Base-by-base conservation (phyloP, 2,113 vertebrate species). In the Catagonus wagneri region DNA sequence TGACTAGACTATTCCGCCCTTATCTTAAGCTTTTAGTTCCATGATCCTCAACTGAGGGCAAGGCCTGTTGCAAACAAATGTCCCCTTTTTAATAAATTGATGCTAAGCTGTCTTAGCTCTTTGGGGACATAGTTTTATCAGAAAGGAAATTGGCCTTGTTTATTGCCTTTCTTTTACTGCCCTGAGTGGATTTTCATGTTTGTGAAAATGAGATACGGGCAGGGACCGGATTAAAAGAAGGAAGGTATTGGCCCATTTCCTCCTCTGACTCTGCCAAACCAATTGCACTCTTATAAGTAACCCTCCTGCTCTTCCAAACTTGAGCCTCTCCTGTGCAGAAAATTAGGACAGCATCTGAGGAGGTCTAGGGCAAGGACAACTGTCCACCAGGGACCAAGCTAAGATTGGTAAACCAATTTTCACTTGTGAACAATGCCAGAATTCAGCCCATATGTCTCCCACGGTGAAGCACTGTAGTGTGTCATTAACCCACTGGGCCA, bases 381-480 rank as follows among this genome's bases (percentile, higher is more conserved):
- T 92, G 66, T 98, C 97, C 95, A 95, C 93, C 68, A 83, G 96
- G 86, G 96, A 97, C 91, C 88, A 90, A 94, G 72, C 81, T 93
- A 94, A 95, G 93, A 97, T 39, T 93, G 89, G 96, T 94, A 97
- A 97, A 98, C 96, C 96, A 97, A 98, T 98, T 97, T 98, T 96
- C 97, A 97, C 95, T 97, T 97, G 94, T 96, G 97, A 97, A 94
- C 97, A 97, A 96, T 96, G 97, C 95, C 97, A 97, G 97, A 93
- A 96, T 96, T 80, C 97, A 96, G 84, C 93, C 97, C 95, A 90
- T 95, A 83, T 93, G 93, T 93, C 97, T 97, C 98, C 98, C 92
- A 81, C 23, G 84, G 97, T 69, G 97, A 96, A 92, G 83, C 94
- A 78, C 95, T 96, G 96, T n/a, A 92, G 95, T 93, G 95, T 50